These are phyloP conservation scores for Enteromius fasciolatus DNA, from an alignment of 2,797 vertebrate genomes.

Conservation along the genomic window DNA sequence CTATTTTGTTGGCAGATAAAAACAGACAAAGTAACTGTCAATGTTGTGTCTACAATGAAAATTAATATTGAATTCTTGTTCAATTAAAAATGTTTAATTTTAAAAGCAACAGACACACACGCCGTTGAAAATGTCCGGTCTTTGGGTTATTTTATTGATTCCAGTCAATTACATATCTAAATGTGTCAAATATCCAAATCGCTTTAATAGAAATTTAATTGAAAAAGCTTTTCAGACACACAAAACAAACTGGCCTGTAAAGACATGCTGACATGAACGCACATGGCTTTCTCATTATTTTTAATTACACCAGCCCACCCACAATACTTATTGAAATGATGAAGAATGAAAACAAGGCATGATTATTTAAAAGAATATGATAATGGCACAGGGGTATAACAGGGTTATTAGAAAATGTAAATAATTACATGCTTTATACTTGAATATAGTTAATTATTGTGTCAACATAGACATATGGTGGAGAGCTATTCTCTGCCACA, in stretches of 20 bases:
- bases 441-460: constrained; percentile 6
- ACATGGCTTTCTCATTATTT: background rate
- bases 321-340: background rate
- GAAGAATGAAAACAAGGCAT: background rate
- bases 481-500: background rate
- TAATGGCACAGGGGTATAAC: background rate
- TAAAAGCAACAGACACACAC: background rate
- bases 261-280: background rate
- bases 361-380: constrained; percentile 19
- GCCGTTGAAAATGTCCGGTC: background rate
- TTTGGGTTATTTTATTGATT: background rate
- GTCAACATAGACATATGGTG: background rate
- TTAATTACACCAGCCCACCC: background rate
- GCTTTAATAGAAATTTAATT: background rate
- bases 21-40: background rate
- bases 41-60: background rate
- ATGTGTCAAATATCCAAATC: background rate
- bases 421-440: background rate
- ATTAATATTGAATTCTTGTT: background rate
- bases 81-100: background rate
- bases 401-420: background rate
- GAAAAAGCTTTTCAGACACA: background rate
- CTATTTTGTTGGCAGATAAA: background rate
- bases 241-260: background rate
- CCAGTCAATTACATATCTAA: background rate